phyloP scores from a whole-genome alignment of 2,888 invertebrate genomes.

The Seira musarum region DNA sequence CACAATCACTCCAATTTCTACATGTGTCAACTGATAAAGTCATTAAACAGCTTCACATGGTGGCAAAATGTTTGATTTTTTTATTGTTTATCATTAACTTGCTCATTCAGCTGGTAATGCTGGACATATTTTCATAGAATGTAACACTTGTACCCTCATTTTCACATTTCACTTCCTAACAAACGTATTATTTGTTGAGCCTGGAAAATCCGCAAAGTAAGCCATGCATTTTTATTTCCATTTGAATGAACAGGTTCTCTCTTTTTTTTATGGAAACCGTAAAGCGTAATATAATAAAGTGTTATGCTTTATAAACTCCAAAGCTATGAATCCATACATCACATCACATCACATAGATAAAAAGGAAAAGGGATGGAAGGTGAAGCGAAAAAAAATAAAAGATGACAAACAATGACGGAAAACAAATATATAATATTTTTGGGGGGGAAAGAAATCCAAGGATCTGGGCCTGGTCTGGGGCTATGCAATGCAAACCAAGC shows the following conservation, averaged over 20 bases:
- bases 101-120: neutral
- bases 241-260: neutral
- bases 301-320: neutral
- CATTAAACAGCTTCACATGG: constrained; percentile 43
- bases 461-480: too few relatives aligned
- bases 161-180: neutral
- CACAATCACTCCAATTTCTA: too few relatives aligned
- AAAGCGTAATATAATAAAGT: neutral
- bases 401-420: constrained; percentile 44
- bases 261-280: neutral
- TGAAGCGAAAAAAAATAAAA: constrained; percentile 20
- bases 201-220: neutral
- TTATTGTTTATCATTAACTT: constrained; percentile 34
- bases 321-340: neutral
- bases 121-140: too few relatives aligned
- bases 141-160: neutral
- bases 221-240: neutral
- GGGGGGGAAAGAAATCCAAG: constrained; percentile 26
- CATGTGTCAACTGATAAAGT: constrained; percentile 29
- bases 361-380: constrained; percentile 17
- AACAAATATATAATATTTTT: constrained; percentile 13
- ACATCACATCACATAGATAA: neutral
- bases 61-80: constrained; percentile 54
- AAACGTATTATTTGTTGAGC: neutral
- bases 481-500: too few relatives aligned